Percentiles rank a stretch among this genome's conserved stretches.
Evolutionary conservation across 2,113 vertebrate genomes (phyloP).

Genomic region (Lepidothrix coronata): DNA sequence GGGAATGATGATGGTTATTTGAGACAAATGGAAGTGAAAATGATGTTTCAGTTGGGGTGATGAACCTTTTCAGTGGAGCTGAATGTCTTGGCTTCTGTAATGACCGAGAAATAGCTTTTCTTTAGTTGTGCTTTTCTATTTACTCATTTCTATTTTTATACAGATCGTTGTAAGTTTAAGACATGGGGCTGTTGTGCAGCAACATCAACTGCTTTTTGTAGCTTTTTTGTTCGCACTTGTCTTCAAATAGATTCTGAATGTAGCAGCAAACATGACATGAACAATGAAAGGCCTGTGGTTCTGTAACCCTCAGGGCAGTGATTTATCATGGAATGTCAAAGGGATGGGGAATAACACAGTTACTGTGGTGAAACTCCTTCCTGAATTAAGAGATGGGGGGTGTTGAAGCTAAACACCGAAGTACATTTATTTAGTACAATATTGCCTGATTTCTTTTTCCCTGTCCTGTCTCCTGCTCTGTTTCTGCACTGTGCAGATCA

Average conservation of each 20-base stretch:
- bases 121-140: not conserved
- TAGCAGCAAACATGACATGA: not conserved
- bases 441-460: not conserved
- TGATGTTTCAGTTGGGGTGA: not conserved
- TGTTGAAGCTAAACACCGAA: not conserved
- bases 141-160: not conserved
- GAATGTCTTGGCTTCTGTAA: not conserved
- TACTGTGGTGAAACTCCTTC: not conserved
- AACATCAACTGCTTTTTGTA: not conserved
- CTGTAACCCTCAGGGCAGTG: not conserved
- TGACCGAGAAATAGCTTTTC: not conserved
- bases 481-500: not conserved
- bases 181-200: not conserved
- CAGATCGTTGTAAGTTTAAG: not conserved
- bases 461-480: not conserved
- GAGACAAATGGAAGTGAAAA: not conserved
- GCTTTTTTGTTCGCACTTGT: not conserved
- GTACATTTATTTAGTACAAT: not conserved
- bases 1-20: not conserved
- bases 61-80: not conserved
- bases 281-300: not conserved
- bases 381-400: not conserved
- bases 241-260: not conserved
- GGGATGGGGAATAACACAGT: not conserved
- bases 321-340: not conserved